Conservation (phyloP, 2,888 invertebrate genomes). For the Tryphoninae sp. region DNA sequence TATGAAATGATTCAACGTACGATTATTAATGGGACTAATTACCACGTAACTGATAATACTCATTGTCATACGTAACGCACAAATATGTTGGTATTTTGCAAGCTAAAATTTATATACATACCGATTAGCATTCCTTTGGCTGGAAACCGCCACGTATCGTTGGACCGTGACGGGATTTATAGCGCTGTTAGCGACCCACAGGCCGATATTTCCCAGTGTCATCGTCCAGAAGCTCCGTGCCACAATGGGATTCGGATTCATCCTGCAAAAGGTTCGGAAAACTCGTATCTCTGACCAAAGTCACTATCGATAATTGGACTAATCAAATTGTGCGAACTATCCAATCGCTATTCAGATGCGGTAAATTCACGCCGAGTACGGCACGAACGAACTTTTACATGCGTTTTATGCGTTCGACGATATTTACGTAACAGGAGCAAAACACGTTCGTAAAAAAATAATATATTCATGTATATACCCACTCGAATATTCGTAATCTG, state of each 20-base stretch:
- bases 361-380: not conserved
- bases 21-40: no score
- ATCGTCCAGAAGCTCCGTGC: slow-evolving; percentile 84
- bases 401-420: slow-evolving; percentile 11
- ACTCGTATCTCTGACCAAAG: not conserved
- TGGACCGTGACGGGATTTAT: slow-evolving; percentile 84
- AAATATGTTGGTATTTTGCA: not conserved
- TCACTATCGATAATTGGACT: slow-evolving; percentile 36
- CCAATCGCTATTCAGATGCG: slow-evolving; percentile 2
- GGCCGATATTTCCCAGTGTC: slow-evolving; percentile 83
- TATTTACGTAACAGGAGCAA: not conserved
- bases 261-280: slow-evolving; percentile 80
- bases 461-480: slow-evolving; percentile 72
- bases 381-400: slow-evolving; percentile 36
- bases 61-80: no score
- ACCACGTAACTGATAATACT: no score
- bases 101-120: slow-evolving; percentile 64
- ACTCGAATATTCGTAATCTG: slow-evolving; percentile 85
- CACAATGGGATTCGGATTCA: slow-evolving; percentile 83
- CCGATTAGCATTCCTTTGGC: slow-evolving; percentile 80
- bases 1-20: no score
- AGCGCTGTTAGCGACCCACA: slow-evolving; percentile 83
- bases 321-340: slow-evolving; percentile 4
- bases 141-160: slow-evolving; percentile 83
- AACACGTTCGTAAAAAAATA: slow-evolving; percentile 11